Percentiles rank a stretch among this genome's conserved stretches.
Evolutionary conservation across 2,113 vertebrate species (phyloP).

Genomic region (Gopherus evgoodei): DNA sequence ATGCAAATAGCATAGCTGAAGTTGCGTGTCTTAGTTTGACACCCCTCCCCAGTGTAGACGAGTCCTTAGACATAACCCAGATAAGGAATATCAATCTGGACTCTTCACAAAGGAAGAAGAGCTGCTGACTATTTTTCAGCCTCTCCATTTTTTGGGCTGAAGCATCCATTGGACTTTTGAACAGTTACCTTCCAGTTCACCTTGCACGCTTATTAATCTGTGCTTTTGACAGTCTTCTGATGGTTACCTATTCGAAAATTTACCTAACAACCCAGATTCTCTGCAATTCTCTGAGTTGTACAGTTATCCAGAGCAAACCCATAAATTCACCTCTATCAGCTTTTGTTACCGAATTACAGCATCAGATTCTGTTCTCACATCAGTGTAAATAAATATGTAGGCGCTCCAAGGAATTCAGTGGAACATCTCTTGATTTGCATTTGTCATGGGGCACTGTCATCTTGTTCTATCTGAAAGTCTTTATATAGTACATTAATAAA

Average conservation of each 20-base stretch:
- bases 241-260: not conserved
- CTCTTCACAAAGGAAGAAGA: not conserved
- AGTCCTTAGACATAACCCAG: not conserved
- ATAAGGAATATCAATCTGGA: not conserved
- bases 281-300: not conserved
- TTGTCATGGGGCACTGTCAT: not conserved
- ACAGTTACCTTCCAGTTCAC: not conserved
- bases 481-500: not conserved
- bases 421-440: not conserved
- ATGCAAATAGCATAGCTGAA: no score
- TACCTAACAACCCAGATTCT: not conserved
- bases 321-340: not conserved
- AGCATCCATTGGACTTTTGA: not conserved
- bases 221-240: rapidly evolving
- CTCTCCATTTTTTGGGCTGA: not conserved
- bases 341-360: not conserved
- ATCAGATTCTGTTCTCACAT: no score
- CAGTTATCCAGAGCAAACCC: not conserved
- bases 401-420: not conserved
- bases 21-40: no score
- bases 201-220: not conserved
- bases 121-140: not conserved
- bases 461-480: not conserved
- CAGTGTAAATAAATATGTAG: not conserved
- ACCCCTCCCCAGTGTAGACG: no score